phyloP scores from a whole-genome alignment of 2,113 vertebrate species.

The Pyrgilauda ruficollis region DNA sequence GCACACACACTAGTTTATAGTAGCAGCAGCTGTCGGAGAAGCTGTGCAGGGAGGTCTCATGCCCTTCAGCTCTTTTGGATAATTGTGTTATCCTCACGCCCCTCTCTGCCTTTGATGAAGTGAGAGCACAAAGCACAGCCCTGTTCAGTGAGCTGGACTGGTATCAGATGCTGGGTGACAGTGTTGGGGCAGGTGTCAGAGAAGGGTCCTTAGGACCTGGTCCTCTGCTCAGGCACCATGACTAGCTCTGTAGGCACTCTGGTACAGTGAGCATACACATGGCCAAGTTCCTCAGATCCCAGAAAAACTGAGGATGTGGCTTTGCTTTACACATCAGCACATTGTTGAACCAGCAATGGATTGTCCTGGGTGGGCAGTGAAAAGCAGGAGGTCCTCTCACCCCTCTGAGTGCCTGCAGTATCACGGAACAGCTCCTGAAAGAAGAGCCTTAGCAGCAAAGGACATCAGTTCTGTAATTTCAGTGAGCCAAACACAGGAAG shows the following conservation, averaged over 20 bases:
- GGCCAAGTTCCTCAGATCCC: background rate
- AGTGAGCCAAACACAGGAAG: background rate
- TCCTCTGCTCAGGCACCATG: background rate
- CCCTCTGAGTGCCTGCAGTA: background rate
- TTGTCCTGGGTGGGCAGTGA: background rate
- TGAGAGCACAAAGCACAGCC: background rate
- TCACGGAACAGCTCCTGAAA: background rate
- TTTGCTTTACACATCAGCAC: background rate
- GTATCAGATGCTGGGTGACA: background rate
- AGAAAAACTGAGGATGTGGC: background rate
- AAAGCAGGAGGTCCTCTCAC: background rate
- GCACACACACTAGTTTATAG: conserved; percentile 18
- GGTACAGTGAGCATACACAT: fast-evolving
- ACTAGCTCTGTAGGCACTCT: background rate
- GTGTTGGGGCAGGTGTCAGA: background rate
- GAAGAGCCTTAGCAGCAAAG: background rate
- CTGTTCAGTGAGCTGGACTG: background rate
- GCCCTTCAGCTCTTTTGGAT: background rate
- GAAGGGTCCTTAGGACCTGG: background rate
- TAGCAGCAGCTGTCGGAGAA: background rate
- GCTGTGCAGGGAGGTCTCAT: background rate
- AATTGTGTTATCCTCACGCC: background rate
- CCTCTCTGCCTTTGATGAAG: background rate
- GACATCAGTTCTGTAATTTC: background rate
- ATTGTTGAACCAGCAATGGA: background rate